Evolutionary conservation across 2,888 invertebrate genomes (phyloP).

Genomic region (Trichopria drosophilae): DNA sequence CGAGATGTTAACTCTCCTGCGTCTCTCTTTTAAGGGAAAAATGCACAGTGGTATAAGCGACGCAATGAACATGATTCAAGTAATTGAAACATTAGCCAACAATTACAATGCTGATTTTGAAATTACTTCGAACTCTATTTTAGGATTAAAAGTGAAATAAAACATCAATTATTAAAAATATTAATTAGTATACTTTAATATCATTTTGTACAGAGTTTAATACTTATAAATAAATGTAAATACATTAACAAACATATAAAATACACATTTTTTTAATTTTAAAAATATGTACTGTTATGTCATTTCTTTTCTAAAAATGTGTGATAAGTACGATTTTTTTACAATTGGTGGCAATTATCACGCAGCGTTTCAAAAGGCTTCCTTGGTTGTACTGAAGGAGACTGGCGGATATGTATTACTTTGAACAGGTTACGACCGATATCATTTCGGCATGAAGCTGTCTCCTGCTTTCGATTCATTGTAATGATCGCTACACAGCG

Average conservation of each 20-base stretch:
- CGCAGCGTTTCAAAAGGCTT: too few species aligned
- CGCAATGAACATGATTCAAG: conserved; percentile 45
- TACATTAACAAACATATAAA: conserved; percentile 26
- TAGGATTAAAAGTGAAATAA: conserved; percentile 1
- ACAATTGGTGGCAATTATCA: conserved; percentile 9
- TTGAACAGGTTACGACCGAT: conserved; percentile 29
- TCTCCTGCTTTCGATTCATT: conserved; percentile 46
- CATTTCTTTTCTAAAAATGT: too few species aligned
- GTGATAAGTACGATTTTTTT: too few species aligned
- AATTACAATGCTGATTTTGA: conserved; percentile 39
- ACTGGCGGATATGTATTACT: too few species aligned
- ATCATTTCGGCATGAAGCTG: conserved; percentile 50
- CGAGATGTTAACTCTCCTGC: conserved; percentile 51
- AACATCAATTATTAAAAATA: conserved; percentile 17
- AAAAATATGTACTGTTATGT: not conserved
- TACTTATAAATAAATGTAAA: conserved; percentile 22
- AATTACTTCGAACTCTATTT: conserved; percentile 38
- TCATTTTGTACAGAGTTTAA: conserved; percentile 22
- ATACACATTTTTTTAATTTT: conserved; percentile 17
- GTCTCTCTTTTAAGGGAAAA: conserved; percentile 54
- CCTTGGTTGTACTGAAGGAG: too few species aligned
- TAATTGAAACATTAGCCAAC: conserved; percentile 40
- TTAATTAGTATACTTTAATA: conserved; percentile 29
- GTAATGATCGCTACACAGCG: conserved; percentile 50
- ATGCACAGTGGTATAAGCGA: conserved; percentile 60